These are phyloP conservation scores for Eulemur albifrons DNA, from an alignment of 2,797 vertebrate genomes.

Conservation along the genomic window DNA sequence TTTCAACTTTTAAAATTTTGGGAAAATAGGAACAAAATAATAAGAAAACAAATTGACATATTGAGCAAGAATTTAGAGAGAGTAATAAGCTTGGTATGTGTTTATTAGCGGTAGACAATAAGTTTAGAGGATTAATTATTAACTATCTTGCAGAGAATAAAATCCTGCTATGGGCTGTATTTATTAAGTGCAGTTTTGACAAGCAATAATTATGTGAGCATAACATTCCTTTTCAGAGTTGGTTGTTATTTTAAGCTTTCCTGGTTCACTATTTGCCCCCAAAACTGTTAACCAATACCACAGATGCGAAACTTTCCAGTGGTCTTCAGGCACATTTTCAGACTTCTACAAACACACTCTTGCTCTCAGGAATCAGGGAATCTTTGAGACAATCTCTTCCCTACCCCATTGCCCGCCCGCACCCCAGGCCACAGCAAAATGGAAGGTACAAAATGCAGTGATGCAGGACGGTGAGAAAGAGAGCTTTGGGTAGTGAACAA, in stretches of 20 bases:
- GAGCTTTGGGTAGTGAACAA: neutral
- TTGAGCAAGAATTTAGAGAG: conserved; percentile 16
- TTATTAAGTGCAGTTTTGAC: conserved; percentile 40
- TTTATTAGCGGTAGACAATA: conserved; percentile 53
- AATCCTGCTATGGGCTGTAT: neutral
- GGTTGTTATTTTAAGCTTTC: neutral
- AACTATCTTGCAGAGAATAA: conserved; percentile 27
- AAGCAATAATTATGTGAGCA: neutral
- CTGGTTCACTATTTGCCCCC: neutral
- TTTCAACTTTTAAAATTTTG: conserved; percentile 42
- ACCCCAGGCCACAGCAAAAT: neutral
- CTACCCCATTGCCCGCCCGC: neutral
- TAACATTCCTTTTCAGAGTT: neutral
- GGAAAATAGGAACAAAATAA: conserved; percentile 11
- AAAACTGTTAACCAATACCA: neutral
- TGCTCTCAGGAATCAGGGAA: neutral
- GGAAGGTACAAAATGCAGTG: neutral
- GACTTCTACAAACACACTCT: neutral
- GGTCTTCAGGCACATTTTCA: neutral
- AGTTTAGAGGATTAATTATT: conserved; percentile 48
- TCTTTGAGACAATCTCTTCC: neutral
- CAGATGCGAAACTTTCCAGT: neutral
- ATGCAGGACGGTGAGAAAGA: neutral
- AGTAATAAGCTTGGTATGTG: conserved; percentile 27
- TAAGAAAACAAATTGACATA: neutral